phyloP scores from a whole-genome alignment of 2,797 vertebrate genomes.

The Prunella strophiata region DNA sequence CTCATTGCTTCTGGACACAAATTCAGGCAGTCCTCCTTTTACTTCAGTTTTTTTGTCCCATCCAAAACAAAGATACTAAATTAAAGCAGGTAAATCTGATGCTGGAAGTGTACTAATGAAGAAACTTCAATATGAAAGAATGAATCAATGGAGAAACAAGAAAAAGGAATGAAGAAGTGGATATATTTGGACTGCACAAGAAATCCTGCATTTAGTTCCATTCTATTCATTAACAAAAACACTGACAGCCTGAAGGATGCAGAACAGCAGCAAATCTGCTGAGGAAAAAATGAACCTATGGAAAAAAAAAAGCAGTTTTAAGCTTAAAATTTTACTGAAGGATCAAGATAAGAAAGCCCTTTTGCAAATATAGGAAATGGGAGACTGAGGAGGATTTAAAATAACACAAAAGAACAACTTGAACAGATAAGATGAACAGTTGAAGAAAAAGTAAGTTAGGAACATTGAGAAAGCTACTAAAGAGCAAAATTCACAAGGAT shows the following conservation, averaged over 20 bases:
- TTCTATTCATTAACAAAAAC: not conserved
- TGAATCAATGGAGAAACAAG: not conserved
- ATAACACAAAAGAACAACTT: not conserved
- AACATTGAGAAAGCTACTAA: not conserved
- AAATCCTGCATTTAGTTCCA: not conserved
- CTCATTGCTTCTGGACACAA: not conserved
- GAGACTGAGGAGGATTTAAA: not conserved
- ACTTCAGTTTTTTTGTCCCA: rapidly evolving
- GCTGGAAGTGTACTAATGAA: not conserved
- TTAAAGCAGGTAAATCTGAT: not conserved
- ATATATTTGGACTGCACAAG: not conserved
- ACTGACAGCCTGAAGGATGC: not conserved
- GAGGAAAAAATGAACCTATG: not conserved
- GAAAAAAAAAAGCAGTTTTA: not conserved
- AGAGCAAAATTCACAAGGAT: not conserved
- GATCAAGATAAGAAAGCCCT: not conserved
- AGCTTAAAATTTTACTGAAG: not conserved
- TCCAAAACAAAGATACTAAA: not conserved
- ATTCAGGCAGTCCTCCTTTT: not conserved
- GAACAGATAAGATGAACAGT: not conserved
- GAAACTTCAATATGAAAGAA: not conserved
- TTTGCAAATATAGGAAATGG: not conserved
- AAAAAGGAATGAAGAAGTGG: not conserved
- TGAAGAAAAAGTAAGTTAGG: not conserved
- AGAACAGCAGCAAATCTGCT: not conserved